These are phyloP conservation scores for Drosophila jambulina DNA, from an alignment of 1,140 invertebrate species.

Conservation along the genomic window DNA sequence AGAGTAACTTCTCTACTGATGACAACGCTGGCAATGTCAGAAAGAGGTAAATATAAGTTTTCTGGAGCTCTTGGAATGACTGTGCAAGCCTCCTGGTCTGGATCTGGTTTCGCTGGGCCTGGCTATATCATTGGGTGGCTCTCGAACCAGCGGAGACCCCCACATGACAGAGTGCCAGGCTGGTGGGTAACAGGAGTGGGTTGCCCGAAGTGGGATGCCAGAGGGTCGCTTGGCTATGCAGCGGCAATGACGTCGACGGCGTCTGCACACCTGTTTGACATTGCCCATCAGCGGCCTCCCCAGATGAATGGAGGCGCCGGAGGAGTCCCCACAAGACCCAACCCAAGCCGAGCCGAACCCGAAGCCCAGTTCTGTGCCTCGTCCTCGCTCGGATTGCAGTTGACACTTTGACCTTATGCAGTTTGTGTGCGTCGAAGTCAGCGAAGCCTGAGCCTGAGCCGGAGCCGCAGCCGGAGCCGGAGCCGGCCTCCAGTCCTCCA, in stretches of 20 bases:
- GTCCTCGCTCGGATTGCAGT: constrained; percentile 21
- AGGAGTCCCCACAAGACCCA: background rate
- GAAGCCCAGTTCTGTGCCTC: background rate
- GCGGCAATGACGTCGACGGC: constrained; percentile 58
- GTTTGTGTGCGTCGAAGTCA: constrained; percentile 33
- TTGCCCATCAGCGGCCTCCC: constrained; percentile 14
- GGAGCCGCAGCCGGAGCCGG: background rate
- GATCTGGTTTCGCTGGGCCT: background rate
- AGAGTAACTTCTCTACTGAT: no score
- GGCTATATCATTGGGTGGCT: background rate
- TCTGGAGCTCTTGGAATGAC: background rate
- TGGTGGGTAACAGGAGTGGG: no score
- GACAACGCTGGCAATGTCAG: no score
- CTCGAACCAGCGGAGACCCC: background rate
- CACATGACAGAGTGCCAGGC: background rate
- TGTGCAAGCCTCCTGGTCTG: background rate
- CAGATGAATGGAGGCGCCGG: constrained; percentile 30
- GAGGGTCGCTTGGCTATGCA: constrained; percentile 20
- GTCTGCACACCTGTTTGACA: constrained; percentile 63
- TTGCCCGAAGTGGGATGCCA: background rate
- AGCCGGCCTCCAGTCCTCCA: constrained; percentile 10
- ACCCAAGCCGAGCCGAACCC: constrained; percentile 1
- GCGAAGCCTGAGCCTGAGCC: background rate
- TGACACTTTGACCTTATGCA: constrained; percentile 78
- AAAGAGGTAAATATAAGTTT: no score